Percentiles rank a stretch among this genome's conserved stretches.
These are phyloP conservation scores for Acanthaster planci DNA, from an alignment of 35 echinoderm and acorn worm genomes.

Conservation along the genomic window DNA sequence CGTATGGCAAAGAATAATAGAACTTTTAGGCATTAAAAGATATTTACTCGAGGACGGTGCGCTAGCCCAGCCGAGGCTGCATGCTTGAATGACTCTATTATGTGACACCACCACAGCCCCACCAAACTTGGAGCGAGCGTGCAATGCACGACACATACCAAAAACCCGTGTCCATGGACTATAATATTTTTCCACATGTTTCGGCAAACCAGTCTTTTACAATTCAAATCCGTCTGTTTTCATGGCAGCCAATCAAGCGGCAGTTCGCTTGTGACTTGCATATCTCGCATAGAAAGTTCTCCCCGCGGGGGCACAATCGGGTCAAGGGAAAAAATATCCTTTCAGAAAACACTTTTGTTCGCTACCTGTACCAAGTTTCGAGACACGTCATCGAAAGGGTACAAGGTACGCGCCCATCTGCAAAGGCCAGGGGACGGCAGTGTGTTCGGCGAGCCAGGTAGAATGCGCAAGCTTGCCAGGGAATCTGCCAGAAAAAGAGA, in stretches of 20 bases:
- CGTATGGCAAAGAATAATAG: too few species aligned
- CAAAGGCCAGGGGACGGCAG: background rate
- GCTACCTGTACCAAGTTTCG: background rate
- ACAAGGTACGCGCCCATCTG: background rate
- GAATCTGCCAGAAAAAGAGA: too few species aligned
- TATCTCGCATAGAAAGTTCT: constrained; percentile 11
- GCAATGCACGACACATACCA: too few species aligned
- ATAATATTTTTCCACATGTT: too few species aligned
- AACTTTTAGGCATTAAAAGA: background rate
- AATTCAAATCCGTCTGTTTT: background rate
- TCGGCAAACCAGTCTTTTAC: background rate
- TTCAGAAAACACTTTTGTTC: background rate
- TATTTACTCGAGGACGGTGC: background rate
- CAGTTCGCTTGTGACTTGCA: background rate
- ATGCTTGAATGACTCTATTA: constrained; percentile 14
- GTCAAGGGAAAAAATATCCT: constrained; percentile 6
- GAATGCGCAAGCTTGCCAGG: too few species aligned
- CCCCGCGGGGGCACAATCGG: background rate
- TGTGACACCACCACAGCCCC: background rate
- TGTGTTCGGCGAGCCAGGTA: background rate
- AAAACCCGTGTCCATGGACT: too few species aligned
- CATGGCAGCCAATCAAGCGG: background rate
- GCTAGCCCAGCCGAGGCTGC: background rate
- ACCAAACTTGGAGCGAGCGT: background rate
- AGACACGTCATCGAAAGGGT: constrained; percentile 4